These are phyloP conservation scores for Neolamprologus tretocephalus DNA, from an alignment of 2,113 vertebrate genomes.

Conservation along the genomic window DNA sequence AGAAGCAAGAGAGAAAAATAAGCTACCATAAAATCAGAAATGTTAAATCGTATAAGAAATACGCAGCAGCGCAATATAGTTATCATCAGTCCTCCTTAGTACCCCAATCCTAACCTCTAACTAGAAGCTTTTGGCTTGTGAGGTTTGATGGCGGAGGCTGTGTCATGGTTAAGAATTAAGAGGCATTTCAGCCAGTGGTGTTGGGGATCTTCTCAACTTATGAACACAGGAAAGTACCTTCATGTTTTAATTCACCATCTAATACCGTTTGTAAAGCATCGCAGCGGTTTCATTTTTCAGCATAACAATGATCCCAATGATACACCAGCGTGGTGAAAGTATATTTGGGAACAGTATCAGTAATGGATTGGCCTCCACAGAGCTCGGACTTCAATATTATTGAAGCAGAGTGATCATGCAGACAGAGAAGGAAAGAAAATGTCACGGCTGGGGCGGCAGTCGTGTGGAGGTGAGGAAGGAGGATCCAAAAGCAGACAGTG, in stretches of 20 bases:
- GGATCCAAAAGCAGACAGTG: too few species aligned
- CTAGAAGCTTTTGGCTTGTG: background rate
- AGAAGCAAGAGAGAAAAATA: background rate
- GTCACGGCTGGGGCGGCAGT: too few species aligned
- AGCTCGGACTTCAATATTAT: background rate
- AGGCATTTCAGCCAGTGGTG: background rate
- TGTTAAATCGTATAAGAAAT: background rate
- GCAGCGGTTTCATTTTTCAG: fast-evolving
- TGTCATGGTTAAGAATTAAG: fast-evolving
- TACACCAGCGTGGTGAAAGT: fast-evolving
- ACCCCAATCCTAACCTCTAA: background rate
- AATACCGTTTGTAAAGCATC: background rate
- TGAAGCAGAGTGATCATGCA: background rate
- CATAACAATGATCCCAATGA: background rate
- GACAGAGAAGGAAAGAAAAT: background rate
- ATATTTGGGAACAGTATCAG: background rate
- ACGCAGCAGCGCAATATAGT: background rate
- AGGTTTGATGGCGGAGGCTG: background rate
- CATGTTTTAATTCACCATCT: fast-evolving
- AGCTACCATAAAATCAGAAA: background rate
- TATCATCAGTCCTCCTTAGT: background rate
- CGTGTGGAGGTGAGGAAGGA: too few species aligned
- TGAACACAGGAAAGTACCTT: background rate
- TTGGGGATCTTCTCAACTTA: background rate
- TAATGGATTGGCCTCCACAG: background rate